Conservation (phyloP, 2,797 vertebrate species). For the Uromys caudimaculatus region DNA sequence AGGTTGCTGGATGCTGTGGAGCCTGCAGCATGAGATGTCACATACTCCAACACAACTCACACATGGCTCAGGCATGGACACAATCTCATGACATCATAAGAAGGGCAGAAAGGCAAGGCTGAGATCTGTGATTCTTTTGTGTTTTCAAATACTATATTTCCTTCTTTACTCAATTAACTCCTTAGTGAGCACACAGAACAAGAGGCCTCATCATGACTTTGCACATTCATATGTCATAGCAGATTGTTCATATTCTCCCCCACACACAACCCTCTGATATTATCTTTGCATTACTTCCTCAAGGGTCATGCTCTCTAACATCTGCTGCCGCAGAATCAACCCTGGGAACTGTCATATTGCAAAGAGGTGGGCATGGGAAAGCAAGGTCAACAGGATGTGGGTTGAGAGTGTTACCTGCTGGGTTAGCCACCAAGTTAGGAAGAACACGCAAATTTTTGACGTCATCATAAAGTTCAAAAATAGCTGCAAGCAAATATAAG, state of each 20-base stretch:
- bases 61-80: not conserved
- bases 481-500: not conserved
- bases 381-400: not conserved
- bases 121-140: not conserved
- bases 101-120: not conserved
- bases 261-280: too few relatives aligned
- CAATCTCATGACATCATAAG: not conserved
- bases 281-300: not conserved
- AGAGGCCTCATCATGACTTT: not conserved
- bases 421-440: conserved; percentile 28
- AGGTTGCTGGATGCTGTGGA: not conserved
- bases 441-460: not conserved
- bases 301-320: not conserved
- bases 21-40: not conserved
- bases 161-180: not conserved
- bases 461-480: conserved; percentile 26
- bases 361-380: not conserved
- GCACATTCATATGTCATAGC: not conserved
- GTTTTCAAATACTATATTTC: not conserved
- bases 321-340: not conserved
- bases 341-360: not conserved
- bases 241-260: not conserved
- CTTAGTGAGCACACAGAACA: not conserved
- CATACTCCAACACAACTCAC: not conserved
- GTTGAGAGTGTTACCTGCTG: not conserved